Evolutionary conservation across 1,140 invertebrate species (phyloP).

Genomic region (Arion vulgaris): DNA sequence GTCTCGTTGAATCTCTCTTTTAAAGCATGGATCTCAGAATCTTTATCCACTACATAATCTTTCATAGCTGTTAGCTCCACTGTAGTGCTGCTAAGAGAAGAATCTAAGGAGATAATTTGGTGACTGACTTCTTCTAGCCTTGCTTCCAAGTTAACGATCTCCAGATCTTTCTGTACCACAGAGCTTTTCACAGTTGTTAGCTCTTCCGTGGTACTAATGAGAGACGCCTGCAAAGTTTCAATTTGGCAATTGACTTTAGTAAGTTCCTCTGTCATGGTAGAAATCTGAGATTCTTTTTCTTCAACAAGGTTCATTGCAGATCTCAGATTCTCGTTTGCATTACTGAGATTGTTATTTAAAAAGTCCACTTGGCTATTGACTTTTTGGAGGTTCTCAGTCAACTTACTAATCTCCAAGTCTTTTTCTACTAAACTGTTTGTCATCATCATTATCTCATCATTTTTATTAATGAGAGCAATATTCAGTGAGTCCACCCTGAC

Average conservation of each 20-base stretch:
- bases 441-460: not conserved
- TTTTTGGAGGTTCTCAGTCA: not conserved
- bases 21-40: not conserved
- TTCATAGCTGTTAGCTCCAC: constrained; percentile 29
- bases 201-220: not conserved
- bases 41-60: not conserved
- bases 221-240: not conserved
- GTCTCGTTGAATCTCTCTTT: not conserved
- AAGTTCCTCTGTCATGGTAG: not conserved
- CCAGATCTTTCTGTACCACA: not conserved
- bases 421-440: not conserved
- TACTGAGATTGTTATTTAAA: not conserved
- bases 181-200: not conserved
- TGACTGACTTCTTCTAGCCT: not conserved
- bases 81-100: not conserved
- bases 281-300: not conserved
- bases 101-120: not conserved
- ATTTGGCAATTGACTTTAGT: not conserved
- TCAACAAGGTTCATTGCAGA: not conserved
- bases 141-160: not conserved
- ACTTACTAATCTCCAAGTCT: not conserved
- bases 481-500: not conserved
- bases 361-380: not conserved
- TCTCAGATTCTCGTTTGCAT: not conserved
- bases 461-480: not conserved